Conservation (phyloP, 2,888 invertebrate genomes). For the Dichetophora obliterata region DNA sequence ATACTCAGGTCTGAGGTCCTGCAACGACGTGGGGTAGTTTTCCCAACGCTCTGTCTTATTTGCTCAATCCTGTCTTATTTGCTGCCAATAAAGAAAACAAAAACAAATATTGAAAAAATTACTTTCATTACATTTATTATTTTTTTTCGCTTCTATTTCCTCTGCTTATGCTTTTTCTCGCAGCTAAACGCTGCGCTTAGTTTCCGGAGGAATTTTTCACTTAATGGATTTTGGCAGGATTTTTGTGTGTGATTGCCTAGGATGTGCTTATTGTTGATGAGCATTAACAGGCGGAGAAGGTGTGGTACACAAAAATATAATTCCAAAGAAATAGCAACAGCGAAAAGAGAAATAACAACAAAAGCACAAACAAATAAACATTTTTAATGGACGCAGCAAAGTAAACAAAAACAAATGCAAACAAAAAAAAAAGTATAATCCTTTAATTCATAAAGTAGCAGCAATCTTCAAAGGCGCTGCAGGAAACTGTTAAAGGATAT, state of each 20-base stretch:
- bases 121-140: slow-evolving; percentile 11
- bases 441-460: slow-evolving; percentile 47
- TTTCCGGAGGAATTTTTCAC: slow-evolving; percentile 21
- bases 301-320: not conserved
- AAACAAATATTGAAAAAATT: slow-evolving; percentile 34
- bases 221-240: slow-evolving; percentile 32
- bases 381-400: slow-evolving; percentile 35
- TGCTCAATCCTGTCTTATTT: slow-evolving; percentile 3
- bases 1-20: not conserved
- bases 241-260: slow-evolving; percentile 13
- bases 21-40: slow-evolving; percentile 3
- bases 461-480: slow-evolving; percentile 24
- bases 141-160: not conserved
- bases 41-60: not conserved
- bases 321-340: not conserved
- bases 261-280: not conserved
- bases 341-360: not conserved
- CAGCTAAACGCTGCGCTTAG: slow-evolving; percentile 20
- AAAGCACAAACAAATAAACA: slow-evolving; percentile 24
- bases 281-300: not conserved
- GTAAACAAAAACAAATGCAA: slow-evolving; percentile 26
- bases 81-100: slow-evolving; percentile 24
- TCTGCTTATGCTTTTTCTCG: not conserved
- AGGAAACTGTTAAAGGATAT: not conserved
- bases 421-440: slow-evolving; percentile 46